Base-by-base conservation (phyloP, 2,888 invertebrate genomes). In the Lumbricus terrestris region DNA sequence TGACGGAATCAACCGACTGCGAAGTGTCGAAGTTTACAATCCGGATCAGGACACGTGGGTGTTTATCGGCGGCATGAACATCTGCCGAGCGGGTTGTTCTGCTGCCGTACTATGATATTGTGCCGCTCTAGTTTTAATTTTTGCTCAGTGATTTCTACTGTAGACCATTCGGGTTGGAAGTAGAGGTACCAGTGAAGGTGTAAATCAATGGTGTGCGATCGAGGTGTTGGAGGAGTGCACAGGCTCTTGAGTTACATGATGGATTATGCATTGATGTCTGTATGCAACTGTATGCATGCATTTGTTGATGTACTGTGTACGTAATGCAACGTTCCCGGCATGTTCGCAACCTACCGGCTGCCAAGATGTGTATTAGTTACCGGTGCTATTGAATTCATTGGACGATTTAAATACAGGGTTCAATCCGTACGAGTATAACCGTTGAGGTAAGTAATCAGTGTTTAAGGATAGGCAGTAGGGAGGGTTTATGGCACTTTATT, bases 1-100 rank as follows among this genome's bases (percentile, higher is more conserved):
- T 95, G 98, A 98, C 95, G 98, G 98, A n/a, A 97, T 97, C 20
- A 96, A 97, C 93, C 98, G 98, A 90, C 96, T 98, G 35, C 97
- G 98, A 95, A 97, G 97, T 91, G 98, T 98, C 4, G 98, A 98
- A 96, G 96, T 97, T 35, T 98, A 96, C 95, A 97, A 97, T 95
- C 96, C 97, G 0, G 96, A 96, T 92, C 96, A 96, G 3, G 96
- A 97, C 94, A 95, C 95, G 42, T 98, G 98, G 98, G 96, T 96
- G 35, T 96, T 97, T 1, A 97, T 98, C 16, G 96, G 96, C 47
- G 97, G 97, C 93, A 97, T 98, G 97, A 96, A 97, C 15, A 96
- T 97, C 90, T 98, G 98, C 95, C 96, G 98, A 40, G 96, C 98
- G 93, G 98, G 98, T 95, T 98, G 98, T 91, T 98, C 98, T 91